Percentiles rank a stretch among this genome's conserved stretches.
These are phyloP conservation scores for Capreolus pygargus DNA, from an alignment of 2,113 vertebrate genomes.

Conservation along the genomic window DNA sequence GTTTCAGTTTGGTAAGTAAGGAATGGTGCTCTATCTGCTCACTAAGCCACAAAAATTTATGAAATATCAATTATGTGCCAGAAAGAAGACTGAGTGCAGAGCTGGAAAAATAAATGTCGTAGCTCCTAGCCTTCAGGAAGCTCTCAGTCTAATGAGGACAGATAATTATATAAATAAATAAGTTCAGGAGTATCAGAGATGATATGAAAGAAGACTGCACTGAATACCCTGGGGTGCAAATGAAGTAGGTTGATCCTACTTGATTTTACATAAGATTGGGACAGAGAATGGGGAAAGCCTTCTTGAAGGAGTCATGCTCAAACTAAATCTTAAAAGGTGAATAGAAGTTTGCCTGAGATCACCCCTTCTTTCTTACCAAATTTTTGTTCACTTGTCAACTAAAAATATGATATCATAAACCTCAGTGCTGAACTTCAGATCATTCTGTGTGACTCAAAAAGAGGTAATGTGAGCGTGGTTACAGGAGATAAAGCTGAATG, in stretches of 20 bases:
- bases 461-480: not conserved
- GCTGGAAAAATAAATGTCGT: not conserved
- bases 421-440: not conserved
- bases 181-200: not conserved
- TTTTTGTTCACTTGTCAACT: not conserved
- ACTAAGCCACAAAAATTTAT: not conserved
- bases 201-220: not conserved
- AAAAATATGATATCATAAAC: not conserved
- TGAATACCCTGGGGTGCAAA: not conserved
- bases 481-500: not conserved
- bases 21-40: not conserved
- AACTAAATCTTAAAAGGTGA: not conserved
- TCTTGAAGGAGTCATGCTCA: not conserved
- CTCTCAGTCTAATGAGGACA: not conserved
- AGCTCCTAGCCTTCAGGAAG: not conserved
- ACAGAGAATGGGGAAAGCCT: not conserved
- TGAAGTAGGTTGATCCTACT: not conserved
- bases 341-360: not conserved
- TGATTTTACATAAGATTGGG: not conserved
- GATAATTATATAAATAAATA: not conserved
- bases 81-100: not conserved
- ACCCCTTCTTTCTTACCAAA: not conserved
- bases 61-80: not conserved
- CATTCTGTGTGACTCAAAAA: not conserved
- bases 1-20: slow-evolving; percentile 96